phyloP scores from a whole-genome alignment of 2,888 invertebrate species.

The Beris morrisii region DNA sequence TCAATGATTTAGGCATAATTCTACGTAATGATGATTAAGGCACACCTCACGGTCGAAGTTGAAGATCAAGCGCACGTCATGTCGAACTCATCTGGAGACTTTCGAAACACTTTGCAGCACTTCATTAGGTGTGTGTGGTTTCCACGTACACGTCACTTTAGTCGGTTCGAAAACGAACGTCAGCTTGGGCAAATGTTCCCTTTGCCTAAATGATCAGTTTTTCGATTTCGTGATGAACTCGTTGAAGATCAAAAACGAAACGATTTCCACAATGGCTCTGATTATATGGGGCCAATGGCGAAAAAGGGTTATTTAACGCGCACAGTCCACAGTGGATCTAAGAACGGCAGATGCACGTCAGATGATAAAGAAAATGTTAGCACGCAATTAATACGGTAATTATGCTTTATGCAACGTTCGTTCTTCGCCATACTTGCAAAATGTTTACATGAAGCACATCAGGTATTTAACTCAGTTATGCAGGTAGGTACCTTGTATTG shows the following conservation, averaged over 20 bases:
- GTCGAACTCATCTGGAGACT: too few species aligned
- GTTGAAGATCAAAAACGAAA: neutral
- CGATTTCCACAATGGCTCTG: slow-evolving; percentile 17
- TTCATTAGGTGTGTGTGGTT: slow-evolving; percentile 29
- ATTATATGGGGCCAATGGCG: neutral
- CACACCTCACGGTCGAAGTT: too few species aligned
- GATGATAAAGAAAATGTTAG: slow-evolving; percentile 15
- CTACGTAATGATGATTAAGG: too few species aligned
- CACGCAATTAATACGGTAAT: slow-evolving; percentile 14
- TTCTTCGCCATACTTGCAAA: too few species aligned
- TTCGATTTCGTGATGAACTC: neutral
- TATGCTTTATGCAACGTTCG: neutral
- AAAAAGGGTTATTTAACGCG: too few species aligned
- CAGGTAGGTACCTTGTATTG: too few species aligned
- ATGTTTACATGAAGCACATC: too few species aligned
- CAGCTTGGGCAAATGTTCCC: slow-evolving; percentile 15
- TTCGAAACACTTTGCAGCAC: neutral
- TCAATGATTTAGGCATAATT: too few species aligned
- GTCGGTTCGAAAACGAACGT: neutral
- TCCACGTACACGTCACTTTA: neutral
- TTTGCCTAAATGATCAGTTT: neutral
- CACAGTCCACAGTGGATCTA: too few species aligned
- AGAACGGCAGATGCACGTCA: slow-evolving; percentile 3
- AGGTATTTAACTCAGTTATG: too few species aligned
- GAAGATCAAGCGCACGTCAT: too few species aligned